phyloP scores from a whole-genome alignment of 2,797 vertebrate genomes.

The Lepilemur septentrionalis region DNA sequence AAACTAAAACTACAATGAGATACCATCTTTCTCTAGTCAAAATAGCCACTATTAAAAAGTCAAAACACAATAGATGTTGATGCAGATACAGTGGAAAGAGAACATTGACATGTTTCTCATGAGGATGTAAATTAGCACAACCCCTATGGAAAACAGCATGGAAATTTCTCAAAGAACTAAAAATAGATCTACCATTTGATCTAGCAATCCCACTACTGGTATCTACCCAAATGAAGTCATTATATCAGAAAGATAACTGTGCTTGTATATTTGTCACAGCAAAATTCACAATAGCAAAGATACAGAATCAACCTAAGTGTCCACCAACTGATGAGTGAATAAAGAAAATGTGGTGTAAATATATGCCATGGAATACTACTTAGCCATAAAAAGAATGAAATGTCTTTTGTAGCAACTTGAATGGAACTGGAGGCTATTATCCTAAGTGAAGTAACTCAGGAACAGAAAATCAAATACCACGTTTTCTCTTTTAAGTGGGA shows the following conservation, averaged over 20 bases:
- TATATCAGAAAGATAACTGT: neutral
- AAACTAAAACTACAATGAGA: neutral
- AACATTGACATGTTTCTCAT: neutral
- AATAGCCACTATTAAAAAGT: neutral
- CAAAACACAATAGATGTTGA: neutral
- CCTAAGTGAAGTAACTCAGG: neutral
- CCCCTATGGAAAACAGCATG: neutral
- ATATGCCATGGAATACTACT: neutral
- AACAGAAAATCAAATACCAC: too few species aligned
- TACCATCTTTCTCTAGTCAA: neutral
- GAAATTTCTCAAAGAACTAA: neutral
- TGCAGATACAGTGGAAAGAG: neutral
- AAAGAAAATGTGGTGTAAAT: neutral
- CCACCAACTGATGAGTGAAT: neutral
- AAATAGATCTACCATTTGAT: neutral
- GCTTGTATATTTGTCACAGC: neutral
- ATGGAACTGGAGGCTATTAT: neutral
- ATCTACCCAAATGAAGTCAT: neutral
- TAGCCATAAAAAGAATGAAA: neutral
- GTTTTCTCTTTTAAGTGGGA: neutral
- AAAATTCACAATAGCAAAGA: neutral
- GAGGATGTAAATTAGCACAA: neutral
- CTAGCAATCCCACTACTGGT: neutral
- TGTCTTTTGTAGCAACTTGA: neutral
- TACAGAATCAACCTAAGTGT: neutral